Base-by-base conservation (phyloP, 1,140 invertebrate genomes). In the Centruroides vittatus region DNA sequence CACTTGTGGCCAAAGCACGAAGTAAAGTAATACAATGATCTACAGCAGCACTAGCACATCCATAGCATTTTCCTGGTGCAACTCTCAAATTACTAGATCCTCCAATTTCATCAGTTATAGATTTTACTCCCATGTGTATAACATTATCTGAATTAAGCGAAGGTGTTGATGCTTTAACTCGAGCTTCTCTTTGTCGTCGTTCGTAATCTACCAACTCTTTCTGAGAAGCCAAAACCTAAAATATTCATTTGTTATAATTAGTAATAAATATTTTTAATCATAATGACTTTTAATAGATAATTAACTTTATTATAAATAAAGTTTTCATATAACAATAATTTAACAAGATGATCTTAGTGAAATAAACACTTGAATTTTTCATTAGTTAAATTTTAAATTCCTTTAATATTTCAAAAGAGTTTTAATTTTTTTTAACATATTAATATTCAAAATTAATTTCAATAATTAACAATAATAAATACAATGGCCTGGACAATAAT, bases 11-110 rank as follows among this genome's bases (percentile, higher is more conserved):
- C 57, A 98, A 77, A n/a, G 93, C 92, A 52, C 92, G 80, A 47
- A 98, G 76, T 23, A 98, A 71, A 5, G 92, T 96, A 4, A 98
- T 79, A 75, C 93, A 95, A 74, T 96, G 90, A 73, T 96, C 91
- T 0, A 92, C 89, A 8, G 90, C 88, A 11, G 77, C 71, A 69
- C 61, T 75, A 5, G 76, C 74, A 73, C 78, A 79, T 3, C 78
- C 78, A 67, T 76, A 79, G 70, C 78, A 79, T 58, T 73, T 72
- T 50, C 70, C 69, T 8, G 68, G 61, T 49, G 49, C 55, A 13
- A 55, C 54, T 50, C 56, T 51, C 23, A 61, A 50, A 52, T 51
- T 58, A 8, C 57, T 55, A 34, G 48, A 57, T 48, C 51, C 57
- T n/a, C 58, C 52, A 13, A 58, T 57, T 51, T 64, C 58, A 0